Base-by-base conservation (phyloP, 2,797 vertebrate genomes). In the Liparis tanakae region DNA sequence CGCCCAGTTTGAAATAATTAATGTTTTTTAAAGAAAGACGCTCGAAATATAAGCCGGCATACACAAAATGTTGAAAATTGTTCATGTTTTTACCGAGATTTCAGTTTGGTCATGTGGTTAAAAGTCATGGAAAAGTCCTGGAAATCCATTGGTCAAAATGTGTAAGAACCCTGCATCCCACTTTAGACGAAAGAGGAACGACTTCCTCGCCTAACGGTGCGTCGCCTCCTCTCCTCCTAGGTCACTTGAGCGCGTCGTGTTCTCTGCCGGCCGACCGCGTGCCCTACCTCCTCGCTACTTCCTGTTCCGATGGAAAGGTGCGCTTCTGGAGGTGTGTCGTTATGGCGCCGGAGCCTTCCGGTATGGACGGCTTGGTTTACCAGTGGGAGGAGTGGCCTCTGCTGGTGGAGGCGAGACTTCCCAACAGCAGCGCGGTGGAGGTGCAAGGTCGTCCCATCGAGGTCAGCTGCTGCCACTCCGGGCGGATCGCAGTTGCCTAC, bases 361-460 rank as follows among this genome's bases (percentile, higher is more conserved):
- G 72, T 59, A 65, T 87, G 73, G 90, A 88, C 4, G 59, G 72
- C 54, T 67, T 89, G 41, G 77, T 69, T 0, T 99, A 97, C 53
- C 30, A 95, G 10, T 99, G 98, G 98, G 96, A 98, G 85, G 97
- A 99, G 88, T 99, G 98, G 98, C 95, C 96, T 14, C 92, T 99
- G 34, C 85, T 98, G 41, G 96, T 98, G 87, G 98, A 98, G 87
- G 96, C 96, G 65, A 96, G 93, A 34, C 81, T 95, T 85, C 90
- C 93, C 69, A 97, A 62, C 70, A 95, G 92, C 87, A 98, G 97
- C 56, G 91, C 94, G 66, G 89, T 99, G 74, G 94, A 61, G 25
- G 88, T 99, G 68, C 94, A 94, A 33, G 97, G 97, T 64, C 91
- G 83, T 50, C 96, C 97, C 25, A 39, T 96, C 64, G 95, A 96